These are phyloP conservation scores for Dorcus hopei DNA, from an alignment of 2,888 invertebrate species.

Conservation along the genomic window DNA sequence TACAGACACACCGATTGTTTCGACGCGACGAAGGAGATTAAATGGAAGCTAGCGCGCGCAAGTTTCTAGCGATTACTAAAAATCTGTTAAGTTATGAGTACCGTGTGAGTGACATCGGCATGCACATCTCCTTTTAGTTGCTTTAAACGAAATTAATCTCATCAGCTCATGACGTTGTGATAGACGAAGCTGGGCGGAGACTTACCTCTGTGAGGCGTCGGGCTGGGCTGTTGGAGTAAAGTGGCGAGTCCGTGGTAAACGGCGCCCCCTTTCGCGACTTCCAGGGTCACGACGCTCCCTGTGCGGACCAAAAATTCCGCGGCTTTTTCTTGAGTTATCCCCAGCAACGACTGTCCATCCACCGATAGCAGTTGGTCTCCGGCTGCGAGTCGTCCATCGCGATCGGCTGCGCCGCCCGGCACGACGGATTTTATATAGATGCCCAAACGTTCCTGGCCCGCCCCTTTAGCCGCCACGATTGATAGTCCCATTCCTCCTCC, in stretches of 20 bases:
- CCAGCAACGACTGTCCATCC: slow-evolving; percentile 80
- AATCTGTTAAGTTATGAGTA: slow-evolving; percentile 3
- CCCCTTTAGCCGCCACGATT: slow-evolving; percentile 91
- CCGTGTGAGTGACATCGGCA: slow-evolving; percentile 18
- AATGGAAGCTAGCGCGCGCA: no score
- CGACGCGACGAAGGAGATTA: no score
- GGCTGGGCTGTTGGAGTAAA: slow-evolving; percentile 86
- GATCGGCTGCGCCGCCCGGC: slow-evolving; percentile 86
- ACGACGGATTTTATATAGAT: slow-evolving; percentile 99
- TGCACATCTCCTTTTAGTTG: slow-evolving; percentile 13
- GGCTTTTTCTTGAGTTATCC: slow-evolving; percentile 81
- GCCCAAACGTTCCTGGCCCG: slow-evolving; percentile 64
- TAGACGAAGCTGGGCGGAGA: neutral
- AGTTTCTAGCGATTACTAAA: neutral
- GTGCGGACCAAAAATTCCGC: slow-evolving; percentile 94
- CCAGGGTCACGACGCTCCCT: slow-evolving; percentile 88
- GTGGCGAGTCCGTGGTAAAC: slow-evolving; percentile 95
- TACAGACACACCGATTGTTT: no score
- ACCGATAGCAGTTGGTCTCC: slow-evolving; percentile 97
- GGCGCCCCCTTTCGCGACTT: slow-evolving; percentile 97
- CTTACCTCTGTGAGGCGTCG: slow-evolving; percentile 73
- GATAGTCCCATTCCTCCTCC: slow-evolving; percentile 97
- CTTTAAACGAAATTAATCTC: slow-evolving; percentile 1
- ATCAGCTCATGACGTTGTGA: no score
- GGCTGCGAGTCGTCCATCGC: slow-evolving; percentile 90